These are phyloP conservation scores for Drosophila pseudoobscura DNA, from an alignment of 1,140 invertebrate genomes.

Conservation along the genomic window DNA sequence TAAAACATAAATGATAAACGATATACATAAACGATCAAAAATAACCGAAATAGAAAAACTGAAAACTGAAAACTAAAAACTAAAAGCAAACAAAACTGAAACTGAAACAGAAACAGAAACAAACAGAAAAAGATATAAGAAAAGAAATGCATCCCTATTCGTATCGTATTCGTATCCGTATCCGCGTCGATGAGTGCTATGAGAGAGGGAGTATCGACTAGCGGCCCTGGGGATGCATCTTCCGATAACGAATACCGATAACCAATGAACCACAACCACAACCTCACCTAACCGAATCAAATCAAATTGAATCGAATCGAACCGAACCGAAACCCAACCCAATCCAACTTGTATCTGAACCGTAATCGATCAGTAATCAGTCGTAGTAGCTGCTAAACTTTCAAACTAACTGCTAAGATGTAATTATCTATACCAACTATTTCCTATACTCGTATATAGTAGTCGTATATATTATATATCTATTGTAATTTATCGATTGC, in stretches of 20 bases:
- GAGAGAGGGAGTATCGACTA: constrained; percentile 12
- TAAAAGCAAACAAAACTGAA: background rate
- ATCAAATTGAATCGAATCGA: too few species aligned
- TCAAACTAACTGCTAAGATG: constrained; percentile 79
- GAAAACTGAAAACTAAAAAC: too few species aligned
- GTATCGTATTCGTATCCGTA: constrained; percentile 3
- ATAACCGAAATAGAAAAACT: too few species aligned
- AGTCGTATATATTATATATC: constrained; percentile 28
- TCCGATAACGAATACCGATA: constrained; percentile 17
- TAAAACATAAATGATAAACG: constrained; percentile 13
- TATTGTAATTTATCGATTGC: constrained; percentile 25
- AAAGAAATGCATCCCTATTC: constrained; percentile 39
- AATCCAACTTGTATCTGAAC: constrained; percentile 45
- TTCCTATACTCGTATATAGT: constrained; percentile 40
- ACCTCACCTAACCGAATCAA: too few species aligned
- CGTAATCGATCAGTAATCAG: constrained; percentile 40
- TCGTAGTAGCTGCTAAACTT: constrained; percentile 68
- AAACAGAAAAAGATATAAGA: background rate
- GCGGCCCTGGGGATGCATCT: constrained; percentile 31
- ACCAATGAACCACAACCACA: too few species aligned
- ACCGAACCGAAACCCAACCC: constrained; percentile 25
- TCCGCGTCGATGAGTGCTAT: too few species aligned
- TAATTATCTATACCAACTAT: constrained; percentile 71
- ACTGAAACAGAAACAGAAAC: constrained; percentile 11
- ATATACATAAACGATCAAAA: constrained; percentile 4